A percentile compares a stretch with the other conserved stretches of the same genome.
Conservation (phyloP, 2,797 vertebrate species). For the Trachops cirrhosus region DNA sequence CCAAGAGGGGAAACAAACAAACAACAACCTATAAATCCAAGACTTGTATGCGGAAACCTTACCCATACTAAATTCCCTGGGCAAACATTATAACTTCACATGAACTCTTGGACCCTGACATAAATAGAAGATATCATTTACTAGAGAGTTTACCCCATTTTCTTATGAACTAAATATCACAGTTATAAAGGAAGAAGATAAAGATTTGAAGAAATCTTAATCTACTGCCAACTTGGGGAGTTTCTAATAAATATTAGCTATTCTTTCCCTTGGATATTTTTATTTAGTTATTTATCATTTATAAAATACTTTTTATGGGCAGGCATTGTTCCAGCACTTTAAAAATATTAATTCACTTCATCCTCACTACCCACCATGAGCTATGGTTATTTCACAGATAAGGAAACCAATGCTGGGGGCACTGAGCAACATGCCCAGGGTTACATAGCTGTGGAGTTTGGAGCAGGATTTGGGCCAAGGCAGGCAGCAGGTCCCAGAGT, state of each 20-base stretch:
- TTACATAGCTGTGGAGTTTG: background rate
- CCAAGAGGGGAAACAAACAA: background rate
- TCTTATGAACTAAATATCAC: background rate
- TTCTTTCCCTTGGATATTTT: background rate
- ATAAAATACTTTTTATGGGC: background rate
- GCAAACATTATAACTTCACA: background rate
- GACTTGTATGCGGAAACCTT: background rate
- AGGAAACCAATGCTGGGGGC: background rate
- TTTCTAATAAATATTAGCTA: background rate
- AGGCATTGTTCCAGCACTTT: background rate
- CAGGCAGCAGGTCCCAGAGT: background rate
- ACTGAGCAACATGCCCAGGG: background rate
- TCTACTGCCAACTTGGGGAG: background rate
- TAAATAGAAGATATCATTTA: background rate
- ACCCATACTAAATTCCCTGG: background rate
- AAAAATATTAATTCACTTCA: background rate
- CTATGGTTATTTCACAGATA: background rate
- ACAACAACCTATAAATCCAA: background rate
- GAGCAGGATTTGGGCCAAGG: background rate
- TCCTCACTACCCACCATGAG: background rate
- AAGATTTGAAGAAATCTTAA: slow-evolving; percentile 2
- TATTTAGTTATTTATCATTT: background rate
- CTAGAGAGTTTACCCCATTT: background rate
- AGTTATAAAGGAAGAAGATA: background rate
- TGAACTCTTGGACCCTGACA: background rate